These are phyloP conservation scores for Coilia nasus DNA, from an alignment of 2,797 vertebrate genomes.

Conservation along the genomic window DNA sequence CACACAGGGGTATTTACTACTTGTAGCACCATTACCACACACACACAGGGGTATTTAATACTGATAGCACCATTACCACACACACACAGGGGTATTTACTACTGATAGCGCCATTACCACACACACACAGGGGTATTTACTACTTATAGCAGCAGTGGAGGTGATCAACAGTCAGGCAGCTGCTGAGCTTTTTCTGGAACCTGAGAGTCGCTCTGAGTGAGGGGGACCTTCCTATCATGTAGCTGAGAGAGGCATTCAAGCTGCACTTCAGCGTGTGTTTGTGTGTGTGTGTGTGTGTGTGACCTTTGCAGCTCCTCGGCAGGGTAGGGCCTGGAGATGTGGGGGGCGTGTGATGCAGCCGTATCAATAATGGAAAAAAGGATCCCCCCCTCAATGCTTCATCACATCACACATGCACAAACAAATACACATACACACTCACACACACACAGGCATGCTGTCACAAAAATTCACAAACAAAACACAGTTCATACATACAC, in stretches of 20 bases:
- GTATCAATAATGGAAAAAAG: slow-evolving; percentile 81
- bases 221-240: not conserved
- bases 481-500: no score
- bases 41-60: not conserved
- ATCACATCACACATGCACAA: not conserved
- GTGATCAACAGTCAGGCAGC: not conserved
- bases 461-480: not conserved
- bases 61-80: not conserved
- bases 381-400: slow-evolving; percentile 46
- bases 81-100: not conserved
- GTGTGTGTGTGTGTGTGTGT: slow-evolving; percentile 56
- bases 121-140: no score
- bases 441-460: not conserved
- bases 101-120: not conserved
- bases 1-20: not conserved
- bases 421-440: not conserved
- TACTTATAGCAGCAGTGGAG: not conserved
- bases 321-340: slow-evolving; percentile 64
- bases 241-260: not conserved
- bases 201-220: not conserved
- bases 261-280: no score
- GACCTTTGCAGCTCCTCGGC: slow-evolving; percentile 72
- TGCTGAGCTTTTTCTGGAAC: not conserved
- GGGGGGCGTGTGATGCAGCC: slow-evolving; percentile 72
- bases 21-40: not conserved